Evolutionary conservation across 2,888 invertebrate genomes (phyloP), one percentile per base, ranked within the genome.

Genomic region (Phalera bucephala): DNA sequence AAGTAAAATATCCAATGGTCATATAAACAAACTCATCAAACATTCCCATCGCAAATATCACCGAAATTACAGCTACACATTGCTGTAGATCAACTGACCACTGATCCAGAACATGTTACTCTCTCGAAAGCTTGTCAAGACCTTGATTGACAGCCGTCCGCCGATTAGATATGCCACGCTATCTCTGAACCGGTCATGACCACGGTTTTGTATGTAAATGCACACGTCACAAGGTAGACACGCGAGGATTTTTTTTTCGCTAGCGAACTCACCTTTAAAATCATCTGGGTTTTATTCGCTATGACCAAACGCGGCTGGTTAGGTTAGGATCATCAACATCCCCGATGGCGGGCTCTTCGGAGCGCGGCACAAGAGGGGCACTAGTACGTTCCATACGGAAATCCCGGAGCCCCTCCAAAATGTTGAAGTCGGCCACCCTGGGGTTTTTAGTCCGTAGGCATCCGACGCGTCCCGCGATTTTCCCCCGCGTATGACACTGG

Each of bases 121-220:
- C 71, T 69, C 64, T 68, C 68, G 65, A 63, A 68, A 62, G 56
- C 64, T 68, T 70, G 80, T 78, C 78, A 64, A 57, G 45, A 14
- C 36, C 36, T 39, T 76, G 83, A 83, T 71, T 78, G 85, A 82
- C 83, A 81, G 79, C 54, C 69, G 71, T 76, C 78, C 58, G 51
- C 64, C 58, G 78, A 86, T 87, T 87, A 87, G 84, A 83, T 83
- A 84, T 78, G 77, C 81, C 72, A 72, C 69, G 74, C 70, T 80
- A 80, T 82, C 80, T 72, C 58, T 55, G 63, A 64, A 65, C 71
- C 71, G 79, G 74, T 75, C 82, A 72, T 76, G 74, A 69, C 44
- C 63, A 53, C 50, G 66, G 79, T 77, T 85, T 84, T 86, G 80
- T 86, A 87, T 86, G 86, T 81, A 84, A 85, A 87, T 87, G 72